Evolutionary conservation across 2,113 vertebrate genomes (phyloP), one percentile per base, ranked within the genome.

Genomic region (Numida meleagris): DNA sequence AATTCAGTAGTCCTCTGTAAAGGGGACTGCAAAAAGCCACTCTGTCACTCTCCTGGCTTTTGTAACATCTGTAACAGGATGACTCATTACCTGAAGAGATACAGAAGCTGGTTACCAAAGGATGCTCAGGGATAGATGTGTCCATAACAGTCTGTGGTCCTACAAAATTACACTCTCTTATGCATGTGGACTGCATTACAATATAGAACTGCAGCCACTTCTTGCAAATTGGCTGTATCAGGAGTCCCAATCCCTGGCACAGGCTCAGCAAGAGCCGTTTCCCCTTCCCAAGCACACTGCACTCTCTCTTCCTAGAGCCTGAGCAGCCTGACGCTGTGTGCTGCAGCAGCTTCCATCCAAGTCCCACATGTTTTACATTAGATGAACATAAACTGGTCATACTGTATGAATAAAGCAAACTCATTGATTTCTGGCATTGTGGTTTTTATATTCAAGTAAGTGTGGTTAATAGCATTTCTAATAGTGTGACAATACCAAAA

Each of bases 301-400:
- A 33, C 65, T 93, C 74, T 77, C 70, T 66, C 59, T 55, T 82
- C 59, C 10, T 74, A 46, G 33, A 70, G 33, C 46, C 61, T 45
- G 53, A 74, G 59, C 20, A 53, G 34, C 12, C 82, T 67, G 73
- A 75, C 43, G 94, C 62, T 72, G n/a, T 87, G 42, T 93, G 27
- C 43, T 92, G 33, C 14, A 62, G 62, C 45, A 90, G 58, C 84
- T 74, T 88, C 58, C 79, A 34, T 90, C 78, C 70, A 25, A 95
- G 82, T 34, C 40, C 66, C 94, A 95, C 82, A 89, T 96, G 94
- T 95, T 95, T 94, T 92, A 89, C 66, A 93, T 96, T 96, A 95
- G 53, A 67, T 76, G 93, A 96, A 91, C 85, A 95, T 96, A 96
- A 97, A 87, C 74, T 84, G 89, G 83, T 95, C 95, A 78, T 93